phyloP scores from a whole-genome alignment of 2,113 vertebrate genomes.

The Archilochus colubris region DNA sequence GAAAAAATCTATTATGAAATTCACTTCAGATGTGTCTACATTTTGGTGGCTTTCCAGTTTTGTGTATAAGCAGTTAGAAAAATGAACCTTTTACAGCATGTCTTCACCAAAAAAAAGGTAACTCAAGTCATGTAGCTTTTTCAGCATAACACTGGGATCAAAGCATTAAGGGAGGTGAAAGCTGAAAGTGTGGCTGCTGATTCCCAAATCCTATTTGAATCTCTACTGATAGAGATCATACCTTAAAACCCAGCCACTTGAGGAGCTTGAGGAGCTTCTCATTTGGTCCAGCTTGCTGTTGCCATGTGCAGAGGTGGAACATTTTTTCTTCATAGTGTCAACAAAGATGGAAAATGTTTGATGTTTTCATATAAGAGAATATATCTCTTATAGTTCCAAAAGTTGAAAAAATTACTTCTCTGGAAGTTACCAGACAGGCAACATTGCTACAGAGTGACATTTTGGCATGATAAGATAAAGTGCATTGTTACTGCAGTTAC shows the following conservation, averaged over 20 bases:
- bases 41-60: not conserved
- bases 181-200: no score
- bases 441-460: not conserved
- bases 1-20: not conserved
- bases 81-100: not conserved
- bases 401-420: slow-evolving; percentile 5
- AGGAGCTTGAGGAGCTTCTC: no score
- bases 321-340: not conserved
- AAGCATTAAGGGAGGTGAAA: not conserved
- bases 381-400: not conserved
- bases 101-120: not conserved
- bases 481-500: not conserved
- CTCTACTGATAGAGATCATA: no score
- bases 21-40: not conserved
- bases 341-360: not conserved
- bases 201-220: no score
- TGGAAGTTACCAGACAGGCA: not conserved
- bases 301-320: not conserved
- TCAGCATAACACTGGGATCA: not conserved
- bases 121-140: not conserved
- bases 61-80: not conserved
- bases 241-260: no score
- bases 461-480: slow-evolving; percentile 8
- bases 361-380: slow-evolving; percentile 5
- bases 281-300: no score